Evolutionary conservation across 2,888 invertebrate species (phyloP).

Genomic region (Hermaeophaga mercurialis): DNA sequence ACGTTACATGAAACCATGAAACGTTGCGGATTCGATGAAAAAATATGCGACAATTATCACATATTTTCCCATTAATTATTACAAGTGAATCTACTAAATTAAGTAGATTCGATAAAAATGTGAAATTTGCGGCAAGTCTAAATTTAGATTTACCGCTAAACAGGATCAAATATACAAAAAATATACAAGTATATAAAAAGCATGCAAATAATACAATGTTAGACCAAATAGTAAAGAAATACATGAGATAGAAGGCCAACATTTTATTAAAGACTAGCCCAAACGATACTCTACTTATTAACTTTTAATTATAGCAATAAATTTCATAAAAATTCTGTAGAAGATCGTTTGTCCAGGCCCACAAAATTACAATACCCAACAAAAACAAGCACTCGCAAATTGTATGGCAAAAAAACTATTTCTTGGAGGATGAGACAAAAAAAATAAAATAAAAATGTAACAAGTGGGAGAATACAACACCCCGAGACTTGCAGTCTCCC

Average conservation of each 20-base stretch:
- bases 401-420: slow-evolving; percentile 53
- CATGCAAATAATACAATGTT: slow-evolving; percentile 56
- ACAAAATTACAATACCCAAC: slow-evolving; percentile 49
- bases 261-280: slow-evolving; percentile 47
- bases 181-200: slow-evolving; percentile 46
- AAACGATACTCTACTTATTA: slow-evolving; percentile 38
- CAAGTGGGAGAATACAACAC: slow-evolving; percentile 50
- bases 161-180: slow-evolving; percentile 38
- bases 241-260: slow-evolving; percentile 60
- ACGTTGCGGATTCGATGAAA: slow-evolving; percentile 14
- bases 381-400: slow-evolving; percentile 49
- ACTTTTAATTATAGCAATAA: slow-evolving; percentile 3
- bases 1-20: slow-evolving; percentile 31
- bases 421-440: slow-evolving; percentile 42
- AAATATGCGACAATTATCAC: slow-evolving; percentile 17
- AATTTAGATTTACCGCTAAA: slow-evolving; percentile 40
- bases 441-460: slow-evolving; percentile 33
- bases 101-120: slow-evolving; percentile 24
- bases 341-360: slow-evolving; percentile 43
- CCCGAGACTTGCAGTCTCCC: slow-evolving; percentile 55
- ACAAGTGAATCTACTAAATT: slow-evolving; percentile 17
- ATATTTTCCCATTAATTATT: slow-evolving; percentile 26
- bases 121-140: slow-evolving; percentile 40
- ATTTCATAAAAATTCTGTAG: slow-evolving; percentile 20
- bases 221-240: slow-evolving; percentile 56